phyloP scores from a whole-genome alignment of 2,888 invertebrate species.

The Eupsilia transversa region DNA sequence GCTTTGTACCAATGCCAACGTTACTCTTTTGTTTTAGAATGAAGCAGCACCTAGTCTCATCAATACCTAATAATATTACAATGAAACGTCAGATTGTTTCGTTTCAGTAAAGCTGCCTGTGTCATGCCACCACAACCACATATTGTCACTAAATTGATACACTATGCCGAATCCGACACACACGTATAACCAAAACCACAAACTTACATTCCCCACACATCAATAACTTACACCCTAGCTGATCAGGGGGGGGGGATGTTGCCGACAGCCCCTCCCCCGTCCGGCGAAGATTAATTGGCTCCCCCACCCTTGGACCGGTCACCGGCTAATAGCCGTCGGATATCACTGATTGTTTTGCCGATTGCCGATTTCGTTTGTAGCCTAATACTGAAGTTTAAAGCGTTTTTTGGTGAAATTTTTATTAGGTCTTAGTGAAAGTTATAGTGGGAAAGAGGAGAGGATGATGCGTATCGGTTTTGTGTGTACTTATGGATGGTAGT shows the following conservation, averaged over 20 bases:
- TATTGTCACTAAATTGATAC: neutral
- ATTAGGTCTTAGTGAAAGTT: neutral
- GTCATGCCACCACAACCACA: neutral
- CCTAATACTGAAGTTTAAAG: slow-evolving; percentile 52
- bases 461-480: neutral
- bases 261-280: slow-evolving; percentile 58
- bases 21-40: neutral
- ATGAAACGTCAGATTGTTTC: neutral
- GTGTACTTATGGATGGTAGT: neutral
- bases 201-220: slow-evolving; percentile 36
- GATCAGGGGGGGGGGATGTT: slow-evolving; percentile 56
- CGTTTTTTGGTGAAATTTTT: slow-evolving; percentile 22
- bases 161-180: neutral
- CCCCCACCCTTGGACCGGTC: slow-evolving; percentile 49
- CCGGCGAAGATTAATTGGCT: slow-evolving; percentile 68
- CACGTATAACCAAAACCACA: slow-evolving; percentile 9
- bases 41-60: neutral
- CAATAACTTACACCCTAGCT: slow-evolving; percentile 33
- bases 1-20: neutral
- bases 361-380: slow-evolving; percentile 62
- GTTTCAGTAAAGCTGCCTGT: neutral
- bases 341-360: slow-evolving; percentile 68
- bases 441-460: neutral
- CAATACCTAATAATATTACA: neutral
- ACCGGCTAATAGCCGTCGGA: slow-evolving; percentile 67